Evolutionary conservation across 2,888 invertebrate species (phyloP).

Genomic region (Hydraecia micacea): DNA sequence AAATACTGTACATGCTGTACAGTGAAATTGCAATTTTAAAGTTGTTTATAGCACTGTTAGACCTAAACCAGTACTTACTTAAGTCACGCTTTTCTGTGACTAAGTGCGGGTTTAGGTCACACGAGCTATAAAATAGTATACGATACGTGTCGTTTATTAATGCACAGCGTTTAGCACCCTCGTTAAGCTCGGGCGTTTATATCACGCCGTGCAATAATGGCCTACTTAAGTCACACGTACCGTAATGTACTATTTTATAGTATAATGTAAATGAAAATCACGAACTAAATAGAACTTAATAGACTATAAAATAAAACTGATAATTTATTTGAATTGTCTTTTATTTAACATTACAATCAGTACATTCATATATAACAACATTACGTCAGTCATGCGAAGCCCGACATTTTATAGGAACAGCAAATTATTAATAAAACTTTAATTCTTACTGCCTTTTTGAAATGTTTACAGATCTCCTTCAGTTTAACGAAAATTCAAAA

Average conservation of each 20-base stretch:
- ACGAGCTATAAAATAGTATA: too few relatives aligned
- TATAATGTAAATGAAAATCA: neutral
- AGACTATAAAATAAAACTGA: conserved; percentile 47
- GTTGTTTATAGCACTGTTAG: too few relatives aligned
- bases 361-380: conserved; percentile 63
- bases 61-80: too few relatives aligned
- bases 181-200: too few relatives aligned
- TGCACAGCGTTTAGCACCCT: too few relatives aligned
- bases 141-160: too few relatives aligned
- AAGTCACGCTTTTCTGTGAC: too few relatives aligned
- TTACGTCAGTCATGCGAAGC: conserved; percentile 44
- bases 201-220: too few relatives aligned
- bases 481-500: neutral
- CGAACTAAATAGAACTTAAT: neutral
- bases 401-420: conserved; percentile 33
- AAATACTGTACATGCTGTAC: neutral
- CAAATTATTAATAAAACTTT: neutral
- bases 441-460: neutral
- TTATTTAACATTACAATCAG: conserved; percentile 71
- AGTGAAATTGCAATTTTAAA: neutral
- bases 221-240: too few relatives aligned
- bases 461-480: neutral
- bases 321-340: conserved; percentile 63
- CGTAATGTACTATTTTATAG: too few relatives aligned
- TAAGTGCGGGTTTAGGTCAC: too few relatives aligned